Conservation (phyloP, 1,140 invertebrate genomes). For the Danaus plexippus region DNA sequence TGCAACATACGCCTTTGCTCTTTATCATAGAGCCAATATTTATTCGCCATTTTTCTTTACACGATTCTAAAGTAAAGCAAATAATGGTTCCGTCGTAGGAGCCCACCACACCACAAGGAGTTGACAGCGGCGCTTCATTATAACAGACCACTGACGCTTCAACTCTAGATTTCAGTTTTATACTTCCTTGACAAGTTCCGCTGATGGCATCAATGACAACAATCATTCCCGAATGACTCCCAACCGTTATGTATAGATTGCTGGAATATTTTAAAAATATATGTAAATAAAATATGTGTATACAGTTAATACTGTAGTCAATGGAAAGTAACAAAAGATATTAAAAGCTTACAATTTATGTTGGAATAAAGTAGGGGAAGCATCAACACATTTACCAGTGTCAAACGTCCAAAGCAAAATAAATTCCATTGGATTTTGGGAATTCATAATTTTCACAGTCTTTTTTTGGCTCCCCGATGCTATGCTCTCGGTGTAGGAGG, state of each 20-base stretch:
- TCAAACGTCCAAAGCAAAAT: slow-evolving; percentile 71
- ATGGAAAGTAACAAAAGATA: slow-evolving; percentile 7
- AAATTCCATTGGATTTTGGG: slow-evolving; percentile 33
- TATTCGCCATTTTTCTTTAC: slow-evolving; percentile 75
- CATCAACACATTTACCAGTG: slow-evolving; percentile 82
- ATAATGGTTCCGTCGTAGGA: slow-evolving; percentile 79
- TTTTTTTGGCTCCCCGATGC: slow-evolving; percentile 23
- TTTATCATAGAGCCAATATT: slow-evolving; percentile 77
- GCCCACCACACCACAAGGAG: slow-evolving; percentile 67
- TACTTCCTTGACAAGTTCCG: slow-evolving; percentile 47
- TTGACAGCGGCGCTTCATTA: slow-evolving; percentile 15
- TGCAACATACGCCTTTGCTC: slow-evolving; percentile 73
- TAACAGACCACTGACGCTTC: slow-evolving; percentile 56
- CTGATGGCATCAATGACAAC: slow-evolving; percentile 66
- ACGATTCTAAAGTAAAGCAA: slow-evolving; percentile 72
- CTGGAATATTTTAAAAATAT: slow-evolving; percentile 32
- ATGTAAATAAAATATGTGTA: not conserved
- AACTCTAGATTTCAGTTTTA: slow-evolving; percentile 48
- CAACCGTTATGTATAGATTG: slow-evolving; percentile 53
- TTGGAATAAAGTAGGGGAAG: slow-evolving; percentile 74
- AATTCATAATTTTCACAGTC: slow-evolving; percentile 12
- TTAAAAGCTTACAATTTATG: slow-evolving; percentile 63
- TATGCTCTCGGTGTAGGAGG: slow-evolving; percentile 25
- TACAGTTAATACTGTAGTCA: not conserved
- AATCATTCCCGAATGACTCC: slow-evolving; percentile 74